Percentiles rank a stretch among this genome's conserved stretches.
Evolutionary conservation across 2,888 invertebrate genomes (phyloP).

Genomic region (Plagodis pulveraria): DNA sequence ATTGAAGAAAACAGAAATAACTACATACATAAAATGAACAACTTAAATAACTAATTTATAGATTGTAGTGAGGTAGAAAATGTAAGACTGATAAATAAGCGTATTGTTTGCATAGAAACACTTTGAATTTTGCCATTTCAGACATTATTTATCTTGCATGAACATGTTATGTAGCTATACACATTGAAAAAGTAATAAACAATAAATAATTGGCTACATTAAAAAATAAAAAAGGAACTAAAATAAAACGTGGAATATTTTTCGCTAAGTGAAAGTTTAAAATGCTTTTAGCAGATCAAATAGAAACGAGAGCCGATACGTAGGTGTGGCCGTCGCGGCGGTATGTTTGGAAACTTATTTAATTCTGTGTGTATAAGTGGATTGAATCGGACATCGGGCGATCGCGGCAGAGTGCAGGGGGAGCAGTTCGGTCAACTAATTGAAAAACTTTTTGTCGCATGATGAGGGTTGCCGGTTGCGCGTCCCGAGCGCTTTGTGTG

Average conservation of each 20-base stretch:
- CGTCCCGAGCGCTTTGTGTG: conserved; percentile 33
- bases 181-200: too few species aligned
- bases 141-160: too few species aligned
- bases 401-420: conserved; percentile 25
- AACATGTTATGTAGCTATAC: too few species aligned
- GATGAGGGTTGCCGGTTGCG: conserved; percentile 40
- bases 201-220: too few species aligned
- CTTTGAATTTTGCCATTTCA: background rate
- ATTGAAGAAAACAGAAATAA: too few species aligned
- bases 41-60: too few species aligned
- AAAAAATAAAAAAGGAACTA: background rate
- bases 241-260: conserved; percentile 16
- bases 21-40: too few species aligned
- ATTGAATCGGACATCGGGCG: conserved; percentile 45
- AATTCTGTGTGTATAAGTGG: conserved; percentile 65
- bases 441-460: conserved; percentile 73
- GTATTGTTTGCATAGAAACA: too few species aligned
- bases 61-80: background rate
- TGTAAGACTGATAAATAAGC: too few species aligned
- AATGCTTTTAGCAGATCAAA: conserved; percentile 54
- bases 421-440: conserved; percentile 66
- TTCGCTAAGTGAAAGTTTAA: conserved; percentile 39
- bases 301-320: conserved; percentile 41
- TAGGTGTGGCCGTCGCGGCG: conserved; percentile 35
- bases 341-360: conserved; percentile 65